These are phyloP conservation scores for Dendrolimus houi DNA, from an alignment of 2,888 invertebrate genomes.

Conservation along the genomic window DNA sequence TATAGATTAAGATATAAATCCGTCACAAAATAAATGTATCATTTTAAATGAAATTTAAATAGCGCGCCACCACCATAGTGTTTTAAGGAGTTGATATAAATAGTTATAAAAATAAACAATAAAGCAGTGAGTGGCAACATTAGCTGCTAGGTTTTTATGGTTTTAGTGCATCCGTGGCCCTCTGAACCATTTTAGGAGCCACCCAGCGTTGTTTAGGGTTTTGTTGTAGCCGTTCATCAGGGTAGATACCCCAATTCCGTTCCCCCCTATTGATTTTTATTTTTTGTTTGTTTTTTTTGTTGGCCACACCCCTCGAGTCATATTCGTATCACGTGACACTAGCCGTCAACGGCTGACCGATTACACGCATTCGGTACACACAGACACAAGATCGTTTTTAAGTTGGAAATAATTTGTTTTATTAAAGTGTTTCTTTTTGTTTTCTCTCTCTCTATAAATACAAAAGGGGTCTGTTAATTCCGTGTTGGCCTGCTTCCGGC, in stretches of 20 bases:
- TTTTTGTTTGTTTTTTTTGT: slow-evolving; percentile 33
- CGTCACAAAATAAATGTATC: slow-evolving; percentile 14
- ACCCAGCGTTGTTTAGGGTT: slow-evolving; percentile 61
- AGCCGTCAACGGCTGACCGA: slow-evolving; percentile 17
- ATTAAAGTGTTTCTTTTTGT: slow-evolving; percentile 21
- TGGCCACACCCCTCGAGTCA: slow-evolving; percentile 58
- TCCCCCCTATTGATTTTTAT: slow-evolving; percentile 33
- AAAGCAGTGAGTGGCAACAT: slow-evolving; percentile 25
- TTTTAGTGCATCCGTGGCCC: slow-evolving; percentile 35
- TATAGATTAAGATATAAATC: slow-evolving; percentile 30
- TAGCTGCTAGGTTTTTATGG: slow-evolving; percentile 28
- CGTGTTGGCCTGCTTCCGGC: slow-evolving; percentile 58
- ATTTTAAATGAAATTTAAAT: slow-evolving; percentile 11
- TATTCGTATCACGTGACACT: slow-evolving; percentile 66
- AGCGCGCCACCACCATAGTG: slow-evolving; percentile 55
- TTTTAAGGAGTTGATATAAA: slow-evolving; percentile 45
- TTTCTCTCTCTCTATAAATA: slow-evolving; percentile 32
- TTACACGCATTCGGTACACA: slow-evolving; percentile 21
- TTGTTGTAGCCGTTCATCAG: slow-evolving; percentile 45
- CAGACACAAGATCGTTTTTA: slow-evolving; percentile 34
- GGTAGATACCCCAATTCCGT: slow-evolving; percentile 52
- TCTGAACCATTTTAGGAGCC: slow-evolving; percentile 33
- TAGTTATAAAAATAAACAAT: slow-evolving; percentile 21
- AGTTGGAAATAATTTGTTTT: slow-evolving; percentile 18
- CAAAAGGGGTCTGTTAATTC: slow-evolving; percentile 41